A percentile compares a stretch with the other conserved stretches of the same genome.
Evolutionary conservation across 2,888 invertebrate genomes (phyloP).

Genomic region (Agrochola lychnidis): DNA sequence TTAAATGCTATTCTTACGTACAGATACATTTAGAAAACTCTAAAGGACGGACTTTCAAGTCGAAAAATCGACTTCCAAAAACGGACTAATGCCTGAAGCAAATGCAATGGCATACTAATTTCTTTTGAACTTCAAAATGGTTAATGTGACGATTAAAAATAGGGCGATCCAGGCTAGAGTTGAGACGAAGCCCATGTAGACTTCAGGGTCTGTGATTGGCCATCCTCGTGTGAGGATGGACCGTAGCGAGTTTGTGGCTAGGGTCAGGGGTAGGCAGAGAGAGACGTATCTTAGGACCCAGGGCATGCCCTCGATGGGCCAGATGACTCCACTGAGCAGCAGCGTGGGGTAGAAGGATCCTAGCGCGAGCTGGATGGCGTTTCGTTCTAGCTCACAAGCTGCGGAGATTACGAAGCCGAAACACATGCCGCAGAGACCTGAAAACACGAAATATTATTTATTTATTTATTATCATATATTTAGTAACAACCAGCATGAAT

Average conservation of each 20-base stretch:
- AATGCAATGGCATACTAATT: conserved; percentile 88
- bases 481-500: not conserved
- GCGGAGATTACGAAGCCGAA: conserved; percentile 98
- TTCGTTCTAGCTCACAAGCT: conserved; percentile 97
- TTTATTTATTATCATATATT: not conserved
- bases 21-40: conserved; percentile 49
- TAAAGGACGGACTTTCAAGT: conserved; percentile 55
- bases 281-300: conserved; percentile 95
- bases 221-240: conserved; percentile 97
- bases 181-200: conserved; percentile 96
- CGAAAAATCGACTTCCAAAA: conserved; percentile 38
- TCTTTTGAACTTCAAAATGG: conserved; percentile 95
- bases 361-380: conserved; percentile 97
- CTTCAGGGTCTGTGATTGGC: conserved; percentile 94
- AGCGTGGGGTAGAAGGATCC: conserved; percentile 99
- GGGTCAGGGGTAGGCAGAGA: conserved; percentile 95
- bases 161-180: conserved; percentile 96
- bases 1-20: conserved; percentile 56
- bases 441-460: conserved; percentile 28
- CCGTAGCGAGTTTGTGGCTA: conserved; percentile 97
- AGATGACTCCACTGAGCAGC: conserved; percentile 97
- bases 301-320: conserved; percentile 99
- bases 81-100: conserved; percentile 59
- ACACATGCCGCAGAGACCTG: conserved; percentile 97
- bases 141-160: conserved; percentile 94